Conservation (phyloP, 2,113 vertebrate genomes). For the Pica pica region DNA sequence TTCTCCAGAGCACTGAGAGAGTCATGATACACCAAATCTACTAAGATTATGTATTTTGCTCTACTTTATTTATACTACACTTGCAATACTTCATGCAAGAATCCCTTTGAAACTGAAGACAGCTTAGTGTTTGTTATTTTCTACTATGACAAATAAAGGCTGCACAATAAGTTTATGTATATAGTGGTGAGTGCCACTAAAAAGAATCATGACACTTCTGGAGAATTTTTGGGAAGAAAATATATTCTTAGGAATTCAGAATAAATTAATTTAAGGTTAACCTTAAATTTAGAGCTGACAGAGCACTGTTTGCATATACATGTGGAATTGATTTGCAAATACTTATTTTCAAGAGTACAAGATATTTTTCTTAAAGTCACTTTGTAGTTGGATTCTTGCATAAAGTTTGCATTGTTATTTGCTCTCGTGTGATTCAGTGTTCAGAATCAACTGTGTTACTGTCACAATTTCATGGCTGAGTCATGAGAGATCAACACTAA, state of each 20-base stretch:
- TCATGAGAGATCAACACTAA: constrained; percentile 1
- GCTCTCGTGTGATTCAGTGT: not conserved
- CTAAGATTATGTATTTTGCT: not conserved
- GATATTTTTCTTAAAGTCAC: not conserved
- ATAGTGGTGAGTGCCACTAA: not conserved
- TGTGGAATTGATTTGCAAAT: not conserved
- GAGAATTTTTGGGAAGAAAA: not conserved
- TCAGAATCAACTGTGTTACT: not conserved
- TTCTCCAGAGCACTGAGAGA: not conserved
- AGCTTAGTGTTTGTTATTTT: not conserved
- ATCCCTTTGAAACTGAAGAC: not conserved
- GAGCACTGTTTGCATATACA: not conserved
- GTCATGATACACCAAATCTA: not conserved
- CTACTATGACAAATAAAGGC: not conserved
- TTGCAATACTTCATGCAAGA: not conserved
- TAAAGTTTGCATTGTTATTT: not conserved
- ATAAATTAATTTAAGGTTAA: not conserved
- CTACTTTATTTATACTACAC: not conserved
- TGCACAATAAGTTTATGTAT: not conserved
- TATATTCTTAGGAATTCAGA: not conserved
- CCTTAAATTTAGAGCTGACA: not conserved
- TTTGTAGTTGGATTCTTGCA: not conserved
- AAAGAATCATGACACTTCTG: not conserved
- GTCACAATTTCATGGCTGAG: constrained; percentile 6
- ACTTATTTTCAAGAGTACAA: not conserved